Evolutionary conservation across 92 coral and sea anemone species (phyloP), one percentile per base, ranked within the genome.

Genomic region (Micromussa lordhowensis): DNA sequence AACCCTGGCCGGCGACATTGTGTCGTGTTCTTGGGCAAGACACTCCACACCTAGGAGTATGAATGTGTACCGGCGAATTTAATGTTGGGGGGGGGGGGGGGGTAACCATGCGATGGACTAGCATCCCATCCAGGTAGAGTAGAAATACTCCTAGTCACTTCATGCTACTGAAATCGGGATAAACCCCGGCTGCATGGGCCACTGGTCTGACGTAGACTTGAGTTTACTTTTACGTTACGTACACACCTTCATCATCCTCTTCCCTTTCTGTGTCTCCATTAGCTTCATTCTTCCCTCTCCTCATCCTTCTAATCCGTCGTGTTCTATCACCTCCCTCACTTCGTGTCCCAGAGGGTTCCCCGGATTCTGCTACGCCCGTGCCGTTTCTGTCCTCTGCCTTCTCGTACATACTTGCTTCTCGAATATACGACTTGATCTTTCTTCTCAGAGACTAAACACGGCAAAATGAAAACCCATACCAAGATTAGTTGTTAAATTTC

Each of bases 251-350:
- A 48, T 82, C 79, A 16, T 86, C 81, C 55, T 86, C 85, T 78
- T 92, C 91, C 28, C 82, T 85, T 32, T 77, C 84, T 12, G 54
- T 77, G 51, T 82, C 89, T 35, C 85, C 87, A 68, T 72, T 85
- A 28, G 81, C 82, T 55, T 81, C 93, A 59, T 78, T 82, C 63
- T 48, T 85, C 40, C 82, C 44, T 48, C 88, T 81, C 68, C 78
- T 34, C 22, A 34, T 69, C 55, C 28, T 69, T 69, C 51, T 34
- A 32, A 81, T 82, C 73, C 59, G 89, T 5, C 29, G 81, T 81
- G 3, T 68, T 26, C 32, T 35, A 3, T 71, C 84, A 58, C 58
- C 71, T 10, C 21, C 77, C 63, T 66, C 84, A 68, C 30, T 86
- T 40, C 24, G 73, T 80, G 72, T 19, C 57, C 87, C 90, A 29